Evolutionary conservation across 1,140 invertebrate genomes (phyloP), one percentile per base, ranked within the genome.

Genomic region (Pogonognathellus flavescens): DNA sequence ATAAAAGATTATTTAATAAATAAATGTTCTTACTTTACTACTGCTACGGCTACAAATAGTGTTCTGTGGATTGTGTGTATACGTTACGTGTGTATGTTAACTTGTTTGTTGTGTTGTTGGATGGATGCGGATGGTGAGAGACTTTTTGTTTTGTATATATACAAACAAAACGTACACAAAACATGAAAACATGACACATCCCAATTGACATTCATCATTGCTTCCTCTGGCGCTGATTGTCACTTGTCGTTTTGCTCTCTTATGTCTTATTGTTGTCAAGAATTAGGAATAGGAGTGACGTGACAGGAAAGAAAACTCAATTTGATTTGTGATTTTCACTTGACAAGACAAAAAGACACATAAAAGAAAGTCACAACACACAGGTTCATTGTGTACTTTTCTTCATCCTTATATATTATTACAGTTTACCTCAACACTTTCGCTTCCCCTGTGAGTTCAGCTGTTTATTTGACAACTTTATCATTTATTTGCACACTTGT

Each of bases 241-340:
- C 31, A 76, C 25, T 76, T 76, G 70, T 76, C 70, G 70, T 76
- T 16, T 66, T 76, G 70, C 70, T 31, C 70, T 76, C 70, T 76
- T 76, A 76, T 76, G 70, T 76, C 70, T 76, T 76, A 76, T 76
- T 76, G 70, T 76, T 76, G 70, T 76, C 70, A 76, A 76, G n/a
- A 76, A 76, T 76, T 76, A 76, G 70, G 70, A 76, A 76, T 76
- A 76, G 70, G 70, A 76, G 70, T 76, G 70, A 76, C 70, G 70
- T 76, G 70, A 76, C 70, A 76, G 70, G 70, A 76, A 76, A 76
- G 70, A 76, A 76, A 76, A 76, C 25, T 76, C 70, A 76, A 76
- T 76, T 76, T 76, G 70, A 76, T 76, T 76, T 76, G 70, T 76
- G 70, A 76, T 76, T 76, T 66, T 76, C 31, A 76, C 70, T 76